Evolutionary conservation across 2,888 invertebrate genomes (phyloP), one percentile per base, ranked within the genome.

Genomic region (Vanessa cardui): DNA sequence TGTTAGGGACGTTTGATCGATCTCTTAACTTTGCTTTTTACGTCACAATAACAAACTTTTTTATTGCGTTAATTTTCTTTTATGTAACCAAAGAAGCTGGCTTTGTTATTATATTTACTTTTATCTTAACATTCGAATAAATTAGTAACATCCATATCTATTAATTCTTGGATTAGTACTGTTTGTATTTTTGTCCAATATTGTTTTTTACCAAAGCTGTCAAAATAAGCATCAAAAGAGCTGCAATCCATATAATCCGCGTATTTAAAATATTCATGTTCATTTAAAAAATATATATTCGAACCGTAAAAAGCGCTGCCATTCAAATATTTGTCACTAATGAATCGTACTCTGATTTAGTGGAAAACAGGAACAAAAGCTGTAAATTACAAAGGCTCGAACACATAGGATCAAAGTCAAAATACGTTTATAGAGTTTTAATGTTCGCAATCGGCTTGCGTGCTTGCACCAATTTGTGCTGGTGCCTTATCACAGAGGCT

Each of bases 401-500:
- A 46, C 21, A 18, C 49, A 54, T 58, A 54, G 56, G 50, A 62
- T 52, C 45, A 54, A 62, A 67, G 60, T 66, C 69, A 68, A 64
- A 75, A 72, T 71, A 72, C 66, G 73, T 73, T 72, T 72, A 74
- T 76, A 73, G 71, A 74, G 73, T 70, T 73, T 73, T 75, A 75
- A 73, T 69, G 68, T 69, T 69, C 50, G 68, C 63, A 62, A 69
- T 69, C 50, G 66, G 80, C 76, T 90, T 79, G 92, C 91, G 91
- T 92, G 91, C 78, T 77, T 76, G 68, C 77, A 78, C 82, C 89
- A 88, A 91, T 92, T 91, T 89, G 86, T 83, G 89, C 82, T 78
- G 84, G 81, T 84, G 85, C 86, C 90, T 91, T 92, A 91, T 92
- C 91, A 89, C 78, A 66, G 76, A 77, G 78, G 87, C 88, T 90